A percentile compares a stretch with the other conserved stretches of the same genome.
Evolutionary conservation across 2,797 vertebrate genomes (phyloP).

Genomic region (Adelosebastes latens): DNA sequence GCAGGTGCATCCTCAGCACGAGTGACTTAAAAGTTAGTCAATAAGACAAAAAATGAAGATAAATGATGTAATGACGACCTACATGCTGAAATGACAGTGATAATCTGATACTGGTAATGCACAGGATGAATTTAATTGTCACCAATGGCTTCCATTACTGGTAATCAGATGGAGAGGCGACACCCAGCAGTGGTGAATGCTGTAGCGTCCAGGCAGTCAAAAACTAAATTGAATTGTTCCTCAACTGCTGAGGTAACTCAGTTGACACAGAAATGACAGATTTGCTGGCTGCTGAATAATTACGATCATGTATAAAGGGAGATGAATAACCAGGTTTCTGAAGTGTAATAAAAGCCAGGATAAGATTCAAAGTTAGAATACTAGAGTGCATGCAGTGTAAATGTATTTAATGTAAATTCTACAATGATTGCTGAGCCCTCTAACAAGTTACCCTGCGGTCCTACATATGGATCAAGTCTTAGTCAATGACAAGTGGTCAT

Average conservation of each 20-base stretch:
- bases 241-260: neutral
- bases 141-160: neutral
- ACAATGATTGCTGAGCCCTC: neutral
- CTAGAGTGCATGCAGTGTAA: neutral
- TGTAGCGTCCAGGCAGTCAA: neutral
- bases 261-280: neutral
- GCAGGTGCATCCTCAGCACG: neutral
- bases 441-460: neutral
- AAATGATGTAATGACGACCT: neutral
- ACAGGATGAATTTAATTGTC: neutral
- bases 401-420: neutral
- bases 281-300: neutral
- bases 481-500: slow-evolving; percentile 3
- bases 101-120: neutral
- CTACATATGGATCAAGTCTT: neutral
- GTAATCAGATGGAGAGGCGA: neutral
- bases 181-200: neutral
- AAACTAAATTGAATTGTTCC: neutral
- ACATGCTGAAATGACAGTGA: neutral
- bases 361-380: neutral
- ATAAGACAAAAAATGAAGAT: neutral
- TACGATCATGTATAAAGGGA: neutral
- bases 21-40: neutral
- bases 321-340: neutral
- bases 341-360: neutral